These are phyloP conservation scores for Drosophila meridiana DNA, from an alignment of 2,888 invertebrate species.

Conservation along the genomic window DNA sequence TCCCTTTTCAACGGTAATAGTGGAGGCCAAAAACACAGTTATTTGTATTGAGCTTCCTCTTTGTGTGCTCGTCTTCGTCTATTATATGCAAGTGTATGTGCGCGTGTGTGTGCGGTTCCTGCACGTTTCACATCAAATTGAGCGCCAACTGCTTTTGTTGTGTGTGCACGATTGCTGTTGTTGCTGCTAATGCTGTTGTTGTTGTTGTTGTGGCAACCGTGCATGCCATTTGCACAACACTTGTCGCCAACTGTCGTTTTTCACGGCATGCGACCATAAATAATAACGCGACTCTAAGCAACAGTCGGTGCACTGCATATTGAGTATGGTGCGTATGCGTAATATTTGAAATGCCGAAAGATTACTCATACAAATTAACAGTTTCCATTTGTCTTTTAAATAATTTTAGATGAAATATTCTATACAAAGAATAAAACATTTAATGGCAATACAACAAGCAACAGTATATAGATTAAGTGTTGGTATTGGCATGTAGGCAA, in stretches of 20 bases:
- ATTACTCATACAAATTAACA: not conserved
- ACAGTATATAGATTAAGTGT: not conserved
- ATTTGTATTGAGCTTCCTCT: slow-evolving; percentile 71
- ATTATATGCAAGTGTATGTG: slow-evolving; percentile 5
- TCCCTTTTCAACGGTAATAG: slow-evolving; percentile 55
- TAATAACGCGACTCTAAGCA: slow-evolving; percentile 67
- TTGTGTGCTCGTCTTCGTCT: slow-evolving; percentile 7
- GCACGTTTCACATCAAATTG: slow-evolving; percentile 76
- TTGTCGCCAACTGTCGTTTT: slow-evolving; percentile 77
- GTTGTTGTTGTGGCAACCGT: slow-evolving; percentile 74
- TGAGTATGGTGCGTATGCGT: slow-evolving; percentile 34
- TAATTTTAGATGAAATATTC: not conserved
- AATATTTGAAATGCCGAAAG: not conserved
- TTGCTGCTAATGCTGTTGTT: slow-evolving; percentile 2
- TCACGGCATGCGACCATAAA: slow-evolving; percentile 76
- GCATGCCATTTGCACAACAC: slow-evolving; percentile 74
- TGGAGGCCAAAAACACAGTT: slow-evolving; percentile 56
- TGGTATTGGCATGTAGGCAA: not conserved
- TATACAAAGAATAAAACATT: not conserved
- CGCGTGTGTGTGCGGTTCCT: slow-evolving; percentile 51
- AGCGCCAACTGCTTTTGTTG: slow-evolving; percentile 73
- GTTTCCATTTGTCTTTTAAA: not conserved
- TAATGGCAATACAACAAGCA: not conserved
- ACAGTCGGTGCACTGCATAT: slow-evolving; percentile 56
- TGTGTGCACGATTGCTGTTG: slow-evolving; percentile 48